These are phyloP conservation scores for Phragmatobia fuliginosa DNA, from an alignment of 2,888 invertebrate species.

Conservation along the genomic window DNA sequence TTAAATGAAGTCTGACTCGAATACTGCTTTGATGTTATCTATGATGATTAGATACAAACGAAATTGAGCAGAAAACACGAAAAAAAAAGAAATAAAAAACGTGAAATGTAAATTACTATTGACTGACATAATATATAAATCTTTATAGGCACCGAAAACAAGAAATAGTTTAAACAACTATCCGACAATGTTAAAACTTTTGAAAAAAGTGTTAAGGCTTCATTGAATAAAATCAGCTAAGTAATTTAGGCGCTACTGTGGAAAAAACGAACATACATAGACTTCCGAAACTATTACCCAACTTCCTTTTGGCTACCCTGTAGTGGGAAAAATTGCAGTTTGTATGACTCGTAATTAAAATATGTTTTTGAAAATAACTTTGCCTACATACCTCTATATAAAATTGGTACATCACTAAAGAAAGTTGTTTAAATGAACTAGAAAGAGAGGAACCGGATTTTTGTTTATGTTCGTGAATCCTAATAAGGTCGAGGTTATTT, in stretches of 20 bases:
- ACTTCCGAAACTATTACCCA: too few species aligned
- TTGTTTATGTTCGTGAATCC: slow-evolving; percentile 63
- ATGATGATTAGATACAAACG: neutral
- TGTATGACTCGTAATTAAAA: slow-evolving; percentile 14
- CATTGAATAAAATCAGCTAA: too few species aligned
- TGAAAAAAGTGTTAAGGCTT: too few species aligned
- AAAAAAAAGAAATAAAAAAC: slow-evolving; percentile 31
- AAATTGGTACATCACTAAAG: slow-evolving; percentile 68
- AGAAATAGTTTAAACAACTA: slow-evolving; percentile 8
- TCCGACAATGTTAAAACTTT: too few species aligned
- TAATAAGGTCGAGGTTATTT: slow-evolving; percentile 68
- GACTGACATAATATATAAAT: too few species aligned
- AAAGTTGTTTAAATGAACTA: slow-evolving; percentile 77
- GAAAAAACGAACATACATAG: too few species aligned
- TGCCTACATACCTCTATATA: slow-evolving; percentile 46
- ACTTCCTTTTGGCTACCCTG: too few species aligned
- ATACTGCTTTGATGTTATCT: neutral
- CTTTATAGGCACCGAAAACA: slow-evolving; percentile 33
- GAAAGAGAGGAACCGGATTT: slow-evolving; percentile 75
- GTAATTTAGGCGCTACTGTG: too few species aligned
- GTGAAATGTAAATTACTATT: slow-evolving; percentile 28
- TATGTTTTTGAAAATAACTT: slow-evolving; percentile 20
- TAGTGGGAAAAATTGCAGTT: slow-evolving; percentile 13
- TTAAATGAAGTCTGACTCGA: neutral
- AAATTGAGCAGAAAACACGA: slow-evolving; percentile 5